Base-by-base conservation (phyloP, 2,113 vertebrate genomes). In the Ovibos moschatus region DNA sequence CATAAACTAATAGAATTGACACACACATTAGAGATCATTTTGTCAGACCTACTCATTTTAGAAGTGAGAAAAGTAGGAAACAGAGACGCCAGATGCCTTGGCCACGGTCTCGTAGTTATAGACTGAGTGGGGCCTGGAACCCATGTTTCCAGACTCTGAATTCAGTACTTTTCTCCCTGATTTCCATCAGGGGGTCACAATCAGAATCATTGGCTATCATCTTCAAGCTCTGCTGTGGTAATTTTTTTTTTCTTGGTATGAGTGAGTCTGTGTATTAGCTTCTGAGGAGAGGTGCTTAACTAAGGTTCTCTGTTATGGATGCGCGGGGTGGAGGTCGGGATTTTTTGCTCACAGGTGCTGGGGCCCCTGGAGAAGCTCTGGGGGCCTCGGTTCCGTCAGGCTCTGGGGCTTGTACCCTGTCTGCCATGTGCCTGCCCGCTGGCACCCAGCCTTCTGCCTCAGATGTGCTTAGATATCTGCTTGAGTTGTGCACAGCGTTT, bases 21-120 rank as follows among this genome's bases (percentile, higher is more conserved):
- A 81, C 36, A 71, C 83, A 19, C 11, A 17, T 62, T 74, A 87
- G 45, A 97, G 33, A 88, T 89, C 53, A 55, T 92, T 95, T 96
- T 55, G 51, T 90, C 64, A 95, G 92, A 79, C 51, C 5, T 81
- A 15, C 47, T 89, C 11, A 83, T 92, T 97, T 93, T 95, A 13
- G 94, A 83, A 91, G 58, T 93, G 60, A 82, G 82, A 67, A 83
- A 94, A 67, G 51, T 79, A 78, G 95, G 74, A 95, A 62, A 43
- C 51, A 55, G 33, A 81, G 78, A 58, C 11, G 19, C 50, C 79
- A 16, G 3, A 36, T 60, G 27, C 78, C 33, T 94, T 95, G 40
- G 40, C 84, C 16, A 3, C 57, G 25, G 84, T 58, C 53, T 94
- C 51, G 47, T 8, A 86, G 51, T 40, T 96, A 53, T 4, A 89